These are phyloP conservation scores for Strigops habroptila DNA, from an alignment of 2,113 vertebrate species.

Conservation along the genomic window DNA sequence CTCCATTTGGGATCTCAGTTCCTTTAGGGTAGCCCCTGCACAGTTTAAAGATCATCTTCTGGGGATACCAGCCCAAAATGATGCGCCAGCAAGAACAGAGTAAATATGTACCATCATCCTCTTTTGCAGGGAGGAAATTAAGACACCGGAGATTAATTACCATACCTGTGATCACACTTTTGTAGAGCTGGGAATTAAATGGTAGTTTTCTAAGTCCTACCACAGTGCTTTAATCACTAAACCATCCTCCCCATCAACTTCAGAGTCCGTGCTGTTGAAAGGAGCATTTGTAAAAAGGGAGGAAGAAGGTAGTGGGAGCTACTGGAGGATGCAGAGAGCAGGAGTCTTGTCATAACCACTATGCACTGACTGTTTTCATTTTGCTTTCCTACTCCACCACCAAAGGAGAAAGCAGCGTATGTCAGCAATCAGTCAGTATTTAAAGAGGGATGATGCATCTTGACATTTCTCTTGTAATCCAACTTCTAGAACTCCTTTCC, in stretches of 20 bases:
- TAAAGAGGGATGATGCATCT: background rate
- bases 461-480: background rate
- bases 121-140: background rate
- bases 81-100: background rate
- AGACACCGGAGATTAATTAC: slow-evolving; percentile 2
- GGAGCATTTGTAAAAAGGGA: background rate
- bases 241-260: background rate
- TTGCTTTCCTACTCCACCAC: background rate
- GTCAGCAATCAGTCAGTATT: background rate
- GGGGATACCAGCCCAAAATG: background rate
- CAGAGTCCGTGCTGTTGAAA: background rate
- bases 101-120: background rate
- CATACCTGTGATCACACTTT: background rate
- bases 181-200: background rate
- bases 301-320: background rate
- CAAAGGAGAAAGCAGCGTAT: background rate
- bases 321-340: background rate
- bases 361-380: background rate
- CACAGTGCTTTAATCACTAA: background rate
- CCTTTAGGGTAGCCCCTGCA: background rate
- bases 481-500: background rate
- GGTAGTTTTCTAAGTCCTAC: background rate
- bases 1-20: background rate
- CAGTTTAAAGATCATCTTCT: background rate
- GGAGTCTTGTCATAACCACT: background rate